Base-by-base conservation (phyloP, 2,888 invertebrate genomes). In the Dolichomitus sp. region DNA sequence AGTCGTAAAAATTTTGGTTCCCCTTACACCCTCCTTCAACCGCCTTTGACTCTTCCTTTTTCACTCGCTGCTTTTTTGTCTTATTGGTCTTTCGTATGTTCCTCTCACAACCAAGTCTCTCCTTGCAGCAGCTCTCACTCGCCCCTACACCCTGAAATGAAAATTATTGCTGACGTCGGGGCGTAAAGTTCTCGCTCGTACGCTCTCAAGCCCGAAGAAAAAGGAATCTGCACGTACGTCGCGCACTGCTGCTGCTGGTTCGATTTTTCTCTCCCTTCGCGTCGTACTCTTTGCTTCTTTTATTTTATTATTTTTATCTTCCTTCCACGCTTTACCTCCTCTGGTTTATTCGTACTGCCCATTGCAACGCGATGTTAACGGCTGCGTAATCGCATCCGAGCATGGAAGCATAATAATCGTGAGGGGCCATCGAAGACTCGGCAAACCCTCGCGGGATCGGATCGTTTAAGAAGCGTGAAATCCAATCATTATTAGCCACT, bases 1-100 rank as follows among this genome's bases (percentile, higher is more conserved):
- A 90, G 85, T 86, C 86, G 88, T 87, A 87, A 89, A 88, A 86
- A 87, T 85, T 80, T 74, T 63, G 74, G 65, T 78, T 68, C 78
- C 81, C 76, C 74, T 54, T 63, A 40, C 63, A 63, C 81, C 50
- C 70, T 33, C 17, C 9, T 6, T 4, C 54, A 14, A 19, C n/a
- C 17, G 40, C 37, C 4, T 23, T 23, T 72, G n/a, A 33, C 45
- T 59, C 57, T 52, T 37, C 27, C 81, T 80, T 83, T 80, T 77
- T 78, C 85, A 69, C 57, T 54, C 52, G 48, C 3, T 63, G 30
- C 63, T 65, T 48, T 50, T 73, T 69, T 19, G 52, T 45, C 61
- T 82, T 50, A 66, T 75, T 76, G 59, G 73, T 81, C 80, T 68
- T 69, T 42, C 33, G 19, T 30, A 37, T 59, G 72, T 57, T 45